Conservation (phyloP, 1,140 invertebrate genomes). For the Drosophila repleta region DNA sequence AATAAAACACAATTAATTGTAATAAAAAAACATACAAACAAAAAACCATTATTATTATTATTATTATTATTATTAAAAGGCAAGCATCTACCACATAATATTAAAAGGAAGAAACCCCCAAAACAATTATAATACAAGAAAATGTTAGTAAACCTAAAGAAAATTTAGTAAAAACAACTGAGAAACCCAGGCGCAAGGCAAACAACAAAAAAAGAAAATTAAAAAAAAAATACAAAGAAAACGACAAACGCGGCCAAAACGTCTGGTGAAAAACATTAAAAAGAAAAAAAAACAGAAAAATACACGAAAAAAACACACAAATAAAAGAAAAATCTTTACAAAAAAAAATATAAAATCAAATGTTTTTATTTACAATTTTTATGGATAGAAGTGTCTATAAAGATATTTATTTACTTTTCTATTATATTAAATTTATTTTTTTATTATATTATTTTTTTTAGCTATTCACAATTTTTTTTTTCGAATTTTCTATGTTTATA, state of each 20-base stretch:
- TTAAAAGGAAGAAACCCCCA: conserved; percentile 27
- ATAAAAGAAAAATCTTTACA: conserved; percentile 82
- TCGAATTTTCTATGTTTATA: too few species aligned
- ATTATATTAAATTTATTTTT: background rate
- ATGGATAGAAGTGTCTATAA: too few species aligned
- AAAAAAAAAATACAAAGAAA: conserved; percentile 27
- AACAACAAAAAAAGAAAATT: conserved; percentile 42
- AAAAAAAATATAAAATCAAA: conserved; percentile 56
- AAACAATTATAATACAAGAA: conserved; percentile 44
- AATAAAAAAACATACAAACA: conserved; percentile 49
- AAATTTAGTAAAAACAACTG: conserved; percentile 76
- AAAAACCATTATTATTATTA: conserved; percentile 26
- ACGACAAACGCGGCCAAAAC: conserved; percentile 30
- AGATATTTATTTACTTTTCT: too few species aligned
- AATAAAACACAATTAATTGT: conserved; percentile 67
- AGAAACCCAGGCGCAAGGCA: conserved; percentile 49
- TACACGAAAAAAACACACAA: conserved; percentile 69
- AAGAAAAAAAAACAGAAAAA: conserved; percentile 56
- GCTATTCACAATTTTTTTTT: too few species aligned
- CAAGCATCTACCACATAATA: conserved; percentile 64
- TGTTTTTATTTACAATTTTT: conserved; percentile 23
- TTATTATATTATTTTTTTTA: too few species aligned
- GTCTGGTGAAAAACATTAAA: conserved; percentile 61
- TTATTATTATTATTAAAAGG: conserved; percentile 47
- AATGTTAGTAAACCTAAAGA: conserved; percentile 78